phyloP scores from a whole-genome alignment of 37 sponge, comb jelly and placozoan genomes.

The Beroe ovata region DNA sequence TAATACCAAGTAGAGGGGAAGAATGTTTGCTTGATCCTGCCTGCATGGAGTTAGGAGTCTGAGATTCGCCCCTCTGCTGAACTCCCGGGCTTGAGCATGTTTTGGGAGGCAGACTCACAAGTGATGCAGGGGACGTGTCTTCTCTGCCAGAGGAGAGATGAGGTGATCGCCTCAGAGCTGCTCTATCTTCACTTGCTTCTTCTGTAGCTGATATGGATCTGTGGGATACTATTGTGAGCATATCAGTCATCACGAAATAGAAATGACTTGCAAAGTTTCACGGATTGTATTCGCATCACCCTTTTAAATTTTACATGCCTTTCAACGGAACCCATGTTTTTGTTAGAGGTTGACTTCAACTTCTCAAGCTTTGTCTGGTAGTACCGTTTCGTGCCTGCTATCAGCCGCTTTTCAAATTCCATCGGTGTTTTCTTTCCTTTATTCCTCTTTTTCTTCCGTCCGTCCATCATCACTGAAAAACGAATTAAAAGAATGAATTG shows the following conservation, averaged over 20 bases:
- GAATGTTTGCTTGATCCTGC: not conserved
- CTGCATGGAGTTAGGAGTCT: not conserved
- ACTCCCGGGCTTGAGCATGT: not conserved
- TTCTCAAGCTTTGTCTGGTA: slow-evolving; percentile 54
- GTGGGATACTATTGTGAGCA: not conserved
- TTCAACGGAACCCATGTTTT: not conserved
- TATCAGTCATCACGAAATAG: too few relatives aligned
- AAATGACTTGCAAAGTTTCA: too few relatives aligned
- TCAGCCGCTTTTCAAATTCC: slow-evolving; percentile 57
- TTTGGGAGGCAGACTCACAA: not conserved
- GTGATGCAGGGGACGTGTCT: not conserved
- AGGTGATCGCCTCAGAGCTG: not conserved
- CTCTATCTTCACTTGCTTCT: not conserved
- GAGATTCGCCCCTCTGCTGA: not conserved
- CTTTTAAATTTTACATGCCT: not conserved
- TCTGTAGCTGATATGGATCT: not conserved
- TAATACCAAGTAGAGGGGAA: not conserved
- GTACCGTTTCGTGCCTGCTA: slow-evolving; percentile 47
- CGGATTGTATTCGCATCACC: too few relatives aligned
- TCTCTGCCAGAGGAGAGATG: not conserved
- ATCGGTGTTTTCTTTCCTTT: slow-evolving; percentile 55
- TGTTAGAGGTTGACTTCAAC: not conserved
- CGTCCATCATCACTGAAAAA: not conserved
- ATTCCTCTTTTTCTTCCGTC: slow-evolving; percentile 7
- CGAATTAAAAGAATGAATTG: too few relatives aligned